These are phyloP conservation scores for Seriola rivoliana DNA, from an alignment of 2,113 vertebrate genomes.

Conservation along the genomic window DNA sequence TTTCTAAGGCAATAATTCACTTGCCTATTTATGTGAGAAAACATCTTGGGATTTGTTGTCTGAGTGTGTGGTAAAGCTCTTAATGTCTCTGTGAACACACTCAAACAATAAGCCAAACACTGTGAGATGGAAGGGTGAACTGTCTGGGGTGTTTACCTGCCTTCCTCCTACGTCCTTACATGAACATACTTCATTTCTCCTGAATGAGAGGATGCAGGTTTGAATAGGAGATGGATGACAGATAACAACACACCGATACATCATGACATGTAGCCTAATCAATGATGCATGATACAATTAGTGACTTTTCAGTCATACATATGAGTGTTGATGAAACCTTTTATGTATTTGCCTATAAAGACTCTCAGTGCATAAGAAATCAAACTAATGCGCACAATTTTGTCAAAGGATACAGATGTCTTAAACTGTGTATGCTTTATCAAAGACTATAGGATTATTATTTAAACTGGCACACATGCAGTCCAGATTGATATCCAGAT, in stretches of 20 bases:
- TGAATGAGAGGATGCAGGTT: neutral
- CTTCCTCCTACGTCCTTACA: neutral
- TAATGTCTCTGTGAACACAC: neutral
- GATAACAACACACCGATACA: neutral
- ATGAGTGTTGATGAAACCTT: no score
- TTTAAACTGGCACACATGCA: no score
- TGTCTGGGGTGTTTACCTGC: neutral
- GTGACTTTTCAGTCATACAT: neutral
- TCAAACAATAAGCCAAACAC: neutral
- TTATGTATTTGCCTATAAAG: neutral
- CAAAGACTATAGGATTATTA: no score
- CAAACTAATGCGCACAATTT: neutral
- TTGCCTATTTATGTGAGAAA: neutral
- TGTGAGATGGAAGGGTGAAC: neutral
- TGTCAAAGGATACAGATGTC: neutral
- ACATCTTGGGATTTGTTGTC: neutral
- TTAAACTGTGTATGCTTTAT: no score
- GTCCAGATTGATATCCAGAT: no score
- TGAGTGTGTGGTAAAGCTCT: neutral
- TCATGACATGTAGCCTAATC: neutral
- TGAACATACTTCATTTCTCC: neutral
- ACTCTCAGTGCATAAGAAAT: neutral
- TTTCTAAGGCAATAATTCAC: neutral
- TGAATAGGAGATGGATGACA: neutral
- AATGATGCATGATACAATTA: neutral